These are phyloP conservation scores for Luffia ferchaultella DNA, from an alignment of 2,888 invertebrate species.

Conservation along the genomic window DNA sequence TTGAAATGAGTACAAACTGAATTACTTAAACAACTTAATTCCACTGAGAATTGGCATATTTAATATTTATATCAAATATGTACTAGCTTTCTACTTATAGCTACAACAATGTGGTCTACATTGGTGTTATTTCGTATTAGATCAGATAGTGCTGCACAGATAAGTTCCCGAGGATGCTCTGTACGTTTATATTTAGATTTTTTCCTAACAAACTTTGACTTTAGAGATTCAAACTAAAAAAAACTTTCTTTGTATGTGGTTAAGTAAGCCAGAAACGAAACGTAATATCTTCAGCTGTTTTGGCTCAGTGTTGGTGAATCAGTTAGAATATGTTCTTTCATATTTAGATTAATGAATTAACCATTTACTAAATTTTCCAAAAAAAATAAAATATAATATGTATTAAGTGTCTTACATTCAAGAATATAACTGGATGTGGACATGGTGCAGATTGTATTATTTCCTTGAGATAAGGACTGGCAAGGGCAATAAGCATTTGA, in stretches of 20 bases:
- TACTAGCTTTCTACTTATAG: not conserved
- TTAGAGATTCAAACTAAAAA: not conserved
- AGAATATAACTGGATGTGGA: constrained; percentile 18
- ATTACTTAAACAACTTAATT: not conserved
- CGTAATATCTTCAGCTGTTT: too few relatives aligned
- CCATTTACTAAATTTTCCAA: not conserved
- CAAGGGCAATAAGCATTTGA: constrained; percentile 15
- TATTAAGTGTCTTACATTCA: constrained; percentile 14
- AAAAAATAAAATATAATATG: not conserved
- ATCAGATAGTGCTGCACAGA: too few relatives aligned
- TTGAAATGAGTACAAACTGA: not conserved
- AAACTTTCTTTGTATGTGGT: not conserved
- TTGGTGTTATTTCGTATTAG: not conserved
- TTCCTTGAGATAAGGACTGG: constrained; percentile 18
- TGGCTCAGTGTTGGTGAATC: too few relatives aligned
- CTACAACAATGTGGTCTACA: not conserved
- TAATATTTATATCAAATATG: not conserved
- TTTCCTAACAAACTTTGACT: not conserved
- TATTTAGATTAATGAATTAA: not conserved
- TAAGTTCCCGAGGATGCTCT: too few relatives aligned
- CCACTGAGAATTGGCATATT: not conserved
- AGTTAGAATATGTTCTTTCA: not conserved
- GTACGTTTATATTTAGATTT: too few relatives aligned
- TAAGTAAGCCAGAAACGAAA: too few relatives aligned
- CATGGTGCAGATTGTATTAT: constrained; percentile 14